Evolutionary conservation across 2,888 invertebrate genomes (phyloP), one percentile per base, ranked within the genome.

Genomic region (Melinaea marsaeus): DNA sequence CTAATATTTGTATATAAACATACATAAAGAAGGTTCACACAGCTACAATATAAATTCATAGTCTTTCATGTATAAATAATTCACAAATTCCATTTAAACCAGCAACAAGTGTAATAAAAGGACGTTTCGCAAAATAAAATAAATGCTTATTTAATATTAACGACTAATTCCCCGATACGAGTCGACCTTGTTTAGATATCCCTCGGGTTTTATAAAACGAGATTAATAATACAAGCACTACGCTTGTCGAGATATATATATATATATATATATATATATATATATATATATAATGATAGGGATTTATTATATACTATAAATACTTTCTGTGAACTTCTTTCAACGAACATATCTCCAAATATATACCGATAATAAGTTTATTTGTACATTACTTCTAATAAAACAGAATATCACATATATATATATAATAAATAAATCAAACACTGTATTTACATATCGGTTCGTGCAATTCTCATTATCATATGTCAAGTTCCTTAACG

Each of bases 41-140:
- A 51, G 9, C 9, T 32, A 51, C 32, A 13, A 48, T 48, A 48
- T 48, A 48, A 48, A 48, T 7, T 48, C 22, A n/a, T 13, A 51
- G 51, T 9, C 32, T 48, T 13, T 13, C 34, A 5, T 34, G n/a
- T 55, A 4, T 56, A 42, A 58, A 58, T 62, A 62, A 58, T 63
- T 59, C 55, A 63, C 51, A 46, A 57, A 63, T 59, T 58, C 61
- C 63, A 66, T 63, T 66, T 63, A 58, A 61, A 61, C 37, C 55
- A 46, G 66, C 63, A 66, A 66, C 66, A 61, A 66, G 63, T 66
- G 45, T 57, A 56, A 63, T 66, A 65, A 65, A 66, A 61, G 55
- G 57, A 60, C 65, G 60, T 55, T 58, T 55, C 45, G 34, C 33
- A 62, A 63, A 61, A 63, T 61, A 63, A 66, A 66, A 66, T 66